Conservation (phyloP, 2,113 vertebrate genomes). For the Vimba vimba region DNA sequence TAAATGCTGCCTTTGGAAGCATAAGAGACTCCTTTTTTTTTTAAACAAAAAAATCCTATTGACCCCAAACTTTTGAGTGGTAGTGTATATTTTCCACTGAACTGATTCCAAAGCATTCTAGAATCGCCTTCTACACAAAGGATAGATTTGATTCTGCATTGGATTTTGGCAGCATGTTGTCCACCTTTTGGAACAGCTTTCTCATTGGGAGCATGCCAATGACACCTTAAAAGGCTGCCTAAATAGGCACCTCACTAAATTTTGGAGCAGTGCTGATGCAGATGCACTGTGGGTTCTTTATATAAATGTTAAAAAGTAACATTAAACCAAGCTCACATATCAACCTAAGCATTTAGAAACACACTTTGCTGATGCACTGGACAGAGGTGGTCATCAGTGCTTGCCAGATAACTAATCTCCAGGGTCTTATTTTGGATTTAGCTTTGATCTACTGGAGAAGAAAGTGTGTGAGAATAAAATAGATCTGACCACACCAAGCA, state of each 20-base stretch:
- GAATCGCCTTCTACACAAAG: background rate
- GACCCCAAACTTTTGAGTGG: background rate
- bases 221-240: background rate
- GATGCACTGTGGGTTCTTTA: background rate
- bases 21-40: background rate
- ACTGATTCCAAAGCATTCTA: background rate
- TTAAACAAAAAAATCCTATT: background rate
- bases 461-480: background rate
- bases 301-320: background rate
- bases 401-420: background rate
- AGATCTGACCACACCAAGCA: background rate
- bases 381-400: background rate
- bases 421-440: background rate
- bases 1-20: background rate
- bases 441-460: background rate
- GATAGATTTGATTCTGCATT: background rate
- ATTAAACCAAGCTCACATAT: background rate
- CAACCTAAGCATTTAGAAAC: background rate
- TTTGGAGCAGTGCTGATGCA: background rate
- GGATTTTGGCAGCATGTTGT: background rate
- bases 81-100: background rate
- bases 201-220: background rate
- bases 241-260: background rate
- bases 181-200: background rate
- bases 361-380: background rate